Percentiles rank a stretch among this genome's conserved stretches.
Evolutionary conservation across 2,797 vertebrate species (phyloP).

Genomic region (Acipenser ruthenus): DNA sequence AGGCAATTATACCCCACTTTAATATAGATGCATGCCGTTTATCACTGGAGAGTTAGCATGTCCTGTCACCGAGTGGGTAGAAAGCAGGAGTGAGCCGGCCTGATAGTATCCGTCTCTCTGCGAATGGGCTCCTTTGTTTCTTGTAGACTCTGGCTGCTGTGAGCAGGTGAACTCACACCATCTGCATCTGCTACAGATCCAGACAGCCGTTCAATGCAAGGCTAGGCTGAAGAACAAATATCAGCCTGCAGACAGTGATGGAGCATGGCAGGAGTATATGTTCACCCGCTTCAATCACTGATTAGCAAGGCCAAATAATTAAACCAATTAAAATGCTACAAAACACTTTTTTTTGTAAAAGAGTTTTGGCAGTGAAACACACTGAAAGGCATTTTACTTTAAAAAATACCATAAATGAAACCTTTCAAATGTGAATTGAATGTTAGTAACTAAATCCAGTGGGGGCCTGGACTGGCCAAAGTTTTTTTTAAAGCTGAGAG

Average conservation of each 20-base stretch:
- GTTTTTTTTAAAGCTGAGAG: too few species aligned
- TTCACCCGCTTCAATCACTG: not conserved
- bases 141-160: not conserved
- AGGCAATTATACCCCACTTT: not conserved
- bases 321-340: not conserved
- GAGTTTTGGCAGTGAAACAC: too few species aligned
- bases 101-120: not conserved
- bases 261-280: not conserved
- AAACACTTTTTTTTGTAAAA: not conserved
- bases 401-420: too few species aligned
- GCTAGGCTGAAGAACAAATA: not conserved
- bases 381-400: too few species aligned
- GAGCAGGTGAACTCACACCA: not conserved
- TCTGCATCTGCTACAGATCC: not conserved
- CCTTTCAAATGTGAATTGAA: not conserved
- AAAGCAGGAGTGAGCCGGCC: not conserved
- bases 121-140: not conserved
- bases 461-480: too few species aligned
- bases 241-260: not conserved
- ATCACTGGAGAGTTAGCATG: not conserved
- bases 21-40: not conserved
- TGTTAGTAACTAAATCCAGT: not conserved
- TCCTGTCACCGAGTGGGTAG: not conserved
- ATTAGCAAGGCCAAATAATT: constrained; percentile 1
- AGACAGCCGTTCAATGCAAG: not conserved